These are phyloP conservation scores for Polyommatus iphigenia DNA, from an alignment of 2,888 invertebrate genomes.

Conservation along the genomic window DNA sequence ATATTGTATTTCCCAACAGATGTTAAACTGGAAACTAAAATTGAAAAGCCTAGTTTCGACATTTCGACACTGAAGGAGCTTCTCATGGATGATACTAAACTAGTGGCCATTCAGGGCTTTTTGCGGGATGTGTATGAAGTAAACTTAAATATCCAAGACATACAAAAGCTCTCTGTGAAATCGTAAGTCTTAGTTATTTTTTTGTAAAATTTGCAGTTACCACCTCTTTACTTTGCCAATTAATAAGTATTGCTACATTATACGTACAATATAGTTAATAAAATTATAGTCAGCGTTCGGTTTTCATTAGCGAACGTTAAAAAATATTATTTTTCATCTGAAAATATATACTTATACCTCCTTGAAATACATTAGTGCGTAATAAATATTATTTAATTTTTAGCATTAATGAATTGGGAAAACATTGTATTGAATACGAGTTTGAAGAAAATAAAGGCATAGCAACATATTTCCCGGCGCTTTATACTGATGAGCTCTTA, in stretches of 20 bases:
- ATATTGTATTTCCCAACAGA: neutral
- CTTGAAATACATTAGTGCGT: neutral
- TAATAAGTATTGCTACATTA: too few relatives aligned
- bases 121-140: neutral
- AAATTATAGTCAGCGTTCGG: too few relatives aligned
- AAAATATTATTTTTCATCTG: too few relatives aligned
- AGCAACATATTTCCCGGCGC: neutral
- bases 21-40: neutral
- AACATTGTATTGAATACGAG: neutral
- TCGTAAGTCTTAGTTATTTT: neutral
- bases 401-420: neutral
- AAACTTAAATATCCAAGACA: neutral
- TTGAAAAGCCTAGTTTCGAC: neutral
- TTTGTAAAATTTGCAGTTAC: neutral
- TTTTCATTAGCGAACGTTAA: too few relatives aligned
- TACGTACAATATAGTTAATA: too few relatives aligned
- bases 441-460: slow-evolving; percentile 1
- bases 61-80: neutral
- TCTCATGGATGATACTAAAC: neutral
- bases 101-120: neutral
- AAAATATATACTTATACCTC: neutral
- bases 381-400: neutral
- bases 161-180: neutral
- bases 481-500: neutral
- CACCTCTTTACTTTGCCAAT: too few relatives aligned